Evolutionary conservation across 1,140 invertebrate genomes (phyloP).

Genomic region (Zeugodacus cucurbitae): DNA sequence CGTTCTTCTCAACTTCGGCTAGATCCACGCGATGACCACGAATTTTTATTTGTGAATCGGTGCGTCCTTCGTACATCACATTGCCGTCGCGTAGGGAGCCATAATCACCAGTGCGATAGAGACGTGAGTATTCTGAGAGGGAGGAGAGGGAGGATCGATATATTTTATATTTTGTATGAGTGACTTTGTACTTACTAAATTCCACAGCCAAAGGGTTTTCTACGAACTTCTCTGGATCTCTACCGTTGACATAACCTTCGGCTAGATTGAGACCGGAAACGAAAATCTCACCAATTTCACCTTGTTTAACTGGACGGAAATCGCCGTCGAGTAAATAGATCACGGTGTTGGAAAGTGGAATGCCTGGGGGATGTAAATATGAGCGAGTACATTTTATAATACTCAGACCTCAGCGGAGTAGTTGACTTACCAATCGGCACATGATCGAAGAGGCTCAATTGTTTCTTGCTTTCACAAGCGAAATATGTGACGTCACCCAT

Average conservation of each 20-base stretch:
- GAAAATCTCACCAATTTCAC: constrained; percentile 82
- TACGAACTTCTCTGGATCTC: constrained; percentile 78
- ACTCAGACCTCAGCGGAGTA: not conserved
- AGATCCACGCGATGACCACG: constrained; percentile 86
- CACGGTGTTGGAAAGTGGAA: constrained; percentile 80
- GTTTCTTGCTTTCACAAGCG: constrained; percentile 67
- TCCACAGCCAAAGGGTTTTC: constrained; percentile 77
- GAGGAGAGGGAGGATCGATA: not conserved
- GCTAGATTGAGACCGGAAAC: constrained; percentile 83
- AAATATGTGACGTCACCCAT: constrained; percentile 85
- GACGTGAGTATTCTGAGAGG: constrained; percentile 70
- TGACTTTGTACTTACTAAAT: constrained; percentile 68
- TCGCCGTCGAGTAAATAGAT: constrained; percentile 82
- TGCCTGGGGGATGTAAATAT: constrained; percentile 48
- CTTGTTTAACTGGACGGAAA: constrained; percentile 74
- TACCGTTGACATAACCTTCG: constrained; percentile 80
- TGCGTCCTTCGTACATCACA: constrained; percentile 82
- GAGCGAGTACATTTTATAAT: not conserved
- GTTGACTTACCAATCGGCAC: constrained; percentile 79
- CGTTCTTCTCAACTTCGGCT: constrained; percentile 81
- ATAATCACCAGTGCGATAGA: constrained; percentile 88
- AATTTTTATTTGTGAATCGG: constrained; percentile 89
- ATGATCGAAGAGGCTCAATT: constrained; percentile 74
- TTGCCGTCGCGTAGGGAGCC: constrained; percentile 78
- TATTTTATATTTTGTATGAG: not conserved